A percentile compares a stretch with the other conserved stretches of the same genome.
Evolutionary conservation across 2,113 vertebrate genomes (phyloP).

Genomic region (Planiliza haematocheilus): DNA sequence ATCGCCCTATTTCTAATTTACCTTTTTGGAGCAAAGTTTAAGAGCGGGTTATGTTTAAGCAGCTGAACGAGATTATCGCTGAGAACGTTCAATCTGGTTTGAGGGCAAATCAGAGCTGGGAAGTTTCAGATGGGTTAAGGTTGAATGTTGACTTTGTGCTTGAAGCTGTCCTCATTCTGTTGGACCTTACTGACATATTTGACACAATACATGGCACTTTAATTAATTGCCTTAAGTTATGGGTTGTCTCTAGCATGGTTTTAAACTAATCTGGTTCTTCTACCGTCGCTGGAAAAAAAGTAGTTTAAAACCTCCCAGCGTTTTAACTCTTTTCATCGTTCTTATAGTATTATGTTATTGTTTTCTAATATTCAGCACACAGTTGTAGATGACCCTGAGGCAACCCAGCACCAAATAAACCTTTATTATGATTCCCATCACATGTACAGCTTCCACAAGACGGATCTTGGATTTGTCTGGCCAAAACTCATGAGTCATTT

Average conservation of each 20-base stretch:
- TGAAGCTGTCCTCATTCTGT: constrained; percentile 56
- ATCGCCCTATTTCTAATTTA: constrained; percentile 48
- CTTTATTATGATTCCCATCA: background rate
- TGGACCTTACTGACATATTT: constrained; percentile 54
- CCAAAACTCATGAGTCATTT: background rate
- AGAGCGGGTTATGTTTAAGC: constrained; percentile 49
- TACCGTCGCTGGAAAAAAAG: constrained; percentile 16
- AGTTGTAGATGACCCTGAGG: constrained; percentile 13
- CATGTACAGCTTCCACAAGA: constrained; percentile 6
- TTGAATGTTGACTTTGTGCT: constrained; percentile 40
- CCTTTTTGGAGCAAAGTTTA: constrained; percentile 55
- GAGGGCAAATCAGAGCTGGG: constrained; percentile 33
- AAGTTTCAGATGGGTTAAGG: constrained; percentile 39
- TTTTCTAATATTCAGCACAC: constrained; percentile 35
- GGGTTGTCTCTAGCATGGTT: constrained; percentile 39
- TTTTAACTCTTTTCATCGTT: constrained; percentile 32
- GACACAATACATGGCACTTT: constrained; percentile 59
- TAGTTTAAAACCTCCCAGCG: background rate
- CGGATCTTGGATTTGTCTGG: constrained; percentile 10
- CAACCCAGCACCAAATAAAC: background rate
- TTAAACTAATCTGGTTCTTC: constrained; percentile 32
- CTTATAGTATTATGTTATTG: background rate
- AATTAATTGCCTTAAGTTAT: constrained; percentile 71
- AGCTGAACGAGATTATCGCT: constrained; percentile 35
- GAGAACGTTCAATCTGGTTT: constrained; percentile 20